Percentiles rank a stretch among this genome's conserved stretches.
Conservation (phyloP, 2,888 invertebrate species). For the Coremacera marginata region DNA sequence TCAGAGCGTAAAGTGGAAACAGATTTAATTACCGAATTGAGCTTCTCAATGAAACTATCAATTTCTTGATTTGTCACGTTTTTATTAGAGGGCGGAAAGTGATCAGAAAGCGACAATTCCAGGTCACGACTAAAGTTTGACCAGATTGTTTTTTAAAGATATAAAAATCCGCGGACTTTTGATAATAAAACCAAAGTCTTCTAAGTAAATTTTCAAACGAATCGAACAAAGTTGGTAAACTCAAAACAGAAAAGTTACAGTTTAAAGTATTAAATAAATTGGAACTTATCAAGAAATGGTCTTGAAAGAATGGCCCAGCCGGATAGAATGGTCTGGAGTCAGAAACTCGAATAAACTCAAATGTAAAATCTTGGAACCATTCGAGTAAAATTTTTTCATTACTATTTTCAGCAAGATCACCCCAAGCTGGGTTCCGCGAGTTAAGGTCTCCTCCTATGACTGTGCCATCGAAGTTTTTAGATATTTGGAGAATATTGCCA, state of each 20-base stretch:
- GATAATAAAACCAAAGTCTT: too few species aligned
- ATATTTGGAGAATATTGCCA: neutral
- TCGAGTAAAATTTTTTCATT: constrained; percentile 19
- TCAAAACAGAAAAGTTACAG: constrained; percentile 10
- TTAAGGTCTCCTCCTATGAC: constrained; percentile 7
- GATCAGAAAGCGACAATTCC: too few species aligned
- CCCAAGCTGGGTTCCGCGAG: neutral
- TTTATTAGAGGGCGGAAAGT: neutral
- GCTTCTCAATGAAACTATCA: neutral
- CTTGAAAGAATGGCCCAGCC: constrained; percentile 16
- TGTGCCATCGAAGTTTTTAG: constrained; percentile 2
- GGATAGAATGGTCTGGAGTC: constrained; percentile 19
- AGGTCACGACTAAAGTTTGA: neutral
- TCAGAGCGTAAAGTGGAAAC: neutral
- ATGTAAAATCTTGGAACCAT: constrained; percentile 3
- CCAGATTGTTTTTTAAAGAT: too few species aligned
- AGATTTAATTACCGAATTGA: neutral
- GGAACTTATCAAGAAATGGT: constrained; percentile 15
- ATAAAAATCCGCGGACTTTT: too few species aligned
- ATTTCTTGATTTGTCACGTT: neutral
- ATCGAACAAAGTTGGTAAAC: neutral
- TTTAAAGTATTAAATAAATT: neutral
- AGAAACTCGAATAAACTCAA: neutral
- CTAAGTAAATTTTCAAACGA: neutral
- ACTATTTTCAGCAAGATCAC: neutral